Base-by-base conservation (phyloP, 2,797 vertebrate genomes). In the Gymnothorax javanicus region DNA sequence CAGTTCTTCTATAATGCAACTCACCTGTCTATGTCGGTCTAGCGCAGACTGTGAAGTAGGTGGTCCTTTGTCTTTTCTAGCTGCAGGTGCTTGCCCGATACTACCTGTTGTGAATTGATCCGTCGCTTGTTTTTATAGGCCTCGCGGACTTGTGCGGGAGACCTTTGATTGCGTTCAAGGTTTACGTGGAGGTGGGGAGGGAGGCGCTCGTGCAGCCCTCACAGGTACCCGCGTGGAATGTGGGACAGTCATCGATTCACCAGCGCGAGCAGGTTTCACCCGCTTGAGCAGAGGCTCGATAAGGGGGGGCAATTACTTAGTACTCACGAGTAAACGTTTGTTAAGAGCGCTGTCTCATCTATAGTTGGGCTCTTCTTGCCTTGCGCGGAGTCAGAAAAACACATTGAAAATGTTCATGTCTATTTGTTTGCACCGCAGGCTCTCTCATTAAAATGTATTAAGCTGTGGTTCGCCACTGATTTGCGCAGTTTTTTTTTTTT, bases 201-300 rank as follows among this genome's bases (percentile, higher is more conserved):
- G 52, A 84, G 86, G 69, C n/a, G 79, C 82, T 75, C 54, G 17
- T 23, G n/a, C 23, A 81, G 73, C 84, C 59, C 87, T 87, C 71
- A 84, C 23, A 27, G 50, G 67, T 83, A 81, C 3, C 33, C 13
- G 67, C 52, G 69, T 60, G 59, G 71, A 81, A 87, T 85, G 50
- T 82, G 85, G 87, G 83, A 52, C 87, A 58, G 83, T 81, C 52
- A 87, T 87, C 83, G 60, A 85, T 85, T 81, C 67, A 85, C 75
- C 17, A 56, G 73, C 69, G 56, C 60, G 58, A 86, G 9, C 57
- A 25, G 56, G 59, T 64, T 81, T 13, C n/a, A 17, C 84, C 57
- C 27, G 79, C 17, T 33, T 25, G 43, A 17, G n/a, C 9, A 5
- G 23, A 2, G 50, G 6, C 17, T 43, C 4, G 2, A 54, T 56